Percentiles rank a stretch among this genome's conserved stretches.
Conservation (phyloP, 1,140 invertebrate species). For the Halesus radiatus region DNA sequence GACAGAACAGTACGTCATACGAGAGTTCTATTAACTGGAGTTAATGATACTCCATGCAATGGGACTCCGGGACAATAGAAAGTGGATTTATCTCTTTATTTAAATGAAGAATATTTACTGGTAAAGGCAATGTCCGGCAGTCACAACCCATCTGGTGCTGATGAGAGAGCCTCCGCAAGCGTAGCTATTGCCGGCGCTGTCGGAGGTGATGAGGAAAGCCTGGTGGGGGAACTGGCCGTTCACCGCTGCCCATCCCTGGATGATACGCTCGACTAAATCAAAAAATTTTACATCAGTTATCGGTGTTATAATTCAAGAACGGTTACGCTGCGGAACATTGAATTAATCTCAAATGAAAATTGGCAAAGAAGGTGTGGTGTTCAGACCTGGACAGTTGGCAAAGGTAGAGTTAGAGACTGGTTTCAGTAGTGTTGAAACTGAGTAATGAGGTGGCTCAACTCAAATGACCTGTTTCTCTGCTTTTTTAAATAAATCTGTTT, state of each 20-base stretch:
- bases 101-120: slow-evolving; percentile 27
- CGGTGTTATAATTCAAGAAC: neutral
- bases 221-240: slow-evolving; percentile 62
- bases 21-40: too few relatives aligned
- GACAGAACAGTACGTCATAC: too few relatives aligned
- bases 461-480: too few relatives aligned
- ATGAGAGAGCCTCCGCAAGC: slow-evolving; percentile 68
- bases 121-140: slow-evolving; percentile 69
- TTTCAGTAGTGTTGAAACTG: too few relatives aligned
- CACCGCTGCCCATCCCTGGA: slow-evolving; percentile 30
- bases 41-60: too few relatives aligned
- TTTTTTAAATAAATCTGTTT: too few relatives aligned
- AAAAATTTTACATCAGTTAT: neutral
- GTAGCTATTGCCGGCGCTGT: neutral
- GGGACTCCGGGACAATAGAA: too few relatives aligned
- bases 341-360: neutral
- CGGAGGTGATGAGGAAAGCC: slow-evolving; percentile 59
- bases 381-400: too few relatives aligned
- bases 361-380: neutral
- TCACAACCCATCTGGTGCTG: slow-evolving; percentile 64
- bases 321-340: neutral
- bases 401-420: too few relatives aligned
- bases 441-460: too few relatives aligned
- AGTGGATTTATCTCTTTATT: too few relatives aligned
- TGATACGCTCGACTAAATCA: slow-evolving; percentile 27